phyloP scores from a whole-genome alignment of 2,113 vertebrate genomes.

The Ardeotis arabs region DNA sequence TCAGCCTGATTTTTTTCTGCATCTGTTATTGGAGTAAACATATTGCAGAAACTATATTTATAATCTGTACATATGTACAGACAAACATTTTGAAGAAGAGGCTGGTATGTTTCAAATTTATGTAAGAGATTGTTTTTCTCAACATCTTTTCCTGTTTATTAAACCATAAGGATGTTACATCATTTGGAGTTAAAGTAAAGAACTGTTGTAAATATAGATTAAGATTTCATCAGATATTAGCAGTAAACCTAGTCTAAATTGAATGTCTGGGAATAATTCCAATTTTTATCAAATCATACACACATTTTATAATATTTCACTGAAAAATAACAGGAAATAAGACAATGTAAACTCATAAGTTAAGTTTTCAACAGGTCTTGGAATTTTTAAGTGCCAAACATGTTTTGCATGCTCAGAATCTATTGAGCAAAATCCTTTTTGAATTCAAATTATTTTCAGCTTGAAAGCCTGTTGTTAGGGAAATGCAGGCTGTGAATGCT shows the following conservation, averaged over 20 bases:
- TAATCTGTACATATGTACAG: neutral
- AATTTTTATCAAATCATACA: neutral
- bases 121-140: neutral
- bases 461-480: constrained; percentile 67
- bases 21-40: neutral
- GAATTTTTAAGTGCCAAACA: constrained; percentile 36
- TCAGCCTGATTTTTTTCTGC: neutral
- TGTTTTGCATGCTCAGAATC: constrained; percentile 49
- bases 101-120: neutral
- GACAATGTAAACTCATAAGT: constrained; percentile 42
- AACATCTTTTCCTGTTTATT: constrained; percentile 20
- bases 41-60: neutral
- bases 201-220: constrained; percentile 5
- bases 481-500: constrained; percentile 60
- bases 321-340: constrained; percentile 33
- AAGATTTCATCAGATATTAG: constrained; percentile 28
- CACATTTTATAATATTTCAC: neutral
- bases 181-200: constrained; percentile 26
- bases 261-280: constrained; percentile 26
- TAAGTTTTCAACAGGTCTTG: constrained; percentile 53
- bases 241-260: neutral
- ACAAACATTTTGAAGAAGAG: neutral
- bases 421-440: constrained; percentile 61
- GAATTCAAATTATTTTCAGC: constrained; percentile 72
- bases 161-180: neutral